Conservation (phyloP, 2,797 vertebrate genomes). For the Anableps anableps region DNA sequence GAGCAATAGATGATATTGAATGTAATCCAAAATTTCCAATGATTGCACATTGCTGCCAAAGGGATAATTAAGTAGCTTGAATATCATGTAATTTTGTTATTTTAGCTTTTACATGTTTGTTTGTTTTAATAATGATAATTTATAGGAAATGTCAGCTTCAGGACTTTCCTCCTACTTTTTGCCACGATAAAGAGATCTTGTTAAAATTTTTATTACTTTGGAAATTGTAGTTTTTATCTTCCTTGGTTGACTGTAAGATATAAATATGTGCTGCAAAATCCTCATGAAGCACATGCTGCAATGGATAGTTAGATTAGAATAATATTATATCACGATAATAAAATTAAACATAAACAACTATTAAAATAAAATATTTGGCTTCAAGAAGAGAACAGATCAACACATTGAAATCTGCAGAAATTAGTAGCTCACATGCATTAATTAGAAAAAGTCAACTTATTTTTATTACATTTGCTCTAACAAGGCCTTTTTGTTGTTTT, state of each 20-base stretch:
- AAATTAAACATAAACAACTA: neutral
- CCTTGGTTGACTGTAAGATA: slow-evolving; percentile 18
- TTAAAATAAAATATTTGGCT: neutral
- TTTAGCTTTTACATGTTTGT: slow-evolving; percentile 25
- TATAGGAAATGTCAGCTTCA: slow-evolving; percentile 10
- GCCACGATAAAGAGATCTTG: slow-evolving; percentile 12
- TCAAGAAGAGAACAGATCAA: neutral
- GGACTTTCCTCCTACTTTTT: slow-evolving; percentile 11
- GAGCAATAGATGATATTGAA: slow-evolving; percentile 58
- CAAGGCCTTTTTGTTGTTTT: neutral
- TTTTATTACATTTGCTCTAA: neutral
- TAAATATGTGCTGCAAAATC: slow-evolving; percentile 19
- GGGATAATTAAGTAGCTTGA: slow-evolving; percentile 54
- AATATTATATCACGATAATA: neutral
- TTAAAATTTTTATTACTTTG: slow-evolving; percentile 24
- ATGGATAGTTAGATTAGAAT: slow-evolving; percentile 5
- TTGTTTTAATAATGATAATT: slow-evolving; percentile 30
- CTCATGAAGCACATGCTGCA: slow-evolving; percentile 15
- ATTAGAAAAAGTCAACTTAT: neutral
- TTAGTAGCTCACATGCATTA: neutral
- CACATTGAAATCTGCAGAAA: neutral
- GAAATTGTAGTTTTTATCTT: slow-evolving; percentile 22
- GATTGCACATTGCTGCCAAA: slow-evolving; percentile 54
- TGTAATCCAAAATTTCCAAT: slow-evolving; percentile 52
- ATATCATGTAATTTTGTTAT: slow-evolving; percentile 46